Evolutionary conservation across 1,140 invertebrate genomes (phyloP).

Genomic region (Sinonovacula constricta): DNA sequence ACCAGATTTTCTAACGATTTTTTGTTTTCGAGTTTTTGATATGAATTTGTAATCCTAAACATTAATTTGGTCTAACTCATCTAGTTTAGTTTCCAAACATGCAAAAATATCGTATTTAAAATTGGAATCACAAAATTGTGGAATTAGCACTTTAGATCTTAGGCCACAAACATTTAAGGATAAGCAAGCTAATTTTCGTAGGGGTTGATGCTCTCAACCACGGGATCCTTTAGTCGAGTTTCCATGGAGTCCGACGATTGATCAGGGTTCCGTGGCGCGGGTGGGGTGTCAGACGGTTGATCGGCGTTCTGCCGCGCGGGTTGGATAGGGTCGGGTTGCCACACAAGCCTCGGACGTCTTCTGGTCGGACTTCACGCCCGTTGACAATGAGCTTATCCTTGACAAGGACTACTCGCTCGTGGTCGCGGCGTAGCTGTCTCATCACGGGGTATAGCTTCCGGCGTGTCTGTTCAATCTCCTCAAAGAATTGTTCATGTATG

Average conservation of each 20-base stretch:
- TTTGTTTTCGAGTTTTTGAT: no score
- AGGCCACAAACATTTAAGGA: no score
- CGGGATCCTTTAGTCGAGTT: not conserved
- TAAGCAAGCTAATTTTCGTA: no score
- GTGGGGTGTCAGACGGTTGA: not conserved
- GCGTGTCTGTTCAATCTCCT: slow-evolving; percentile 1
- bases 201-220: not conserved
- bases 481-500: not conserved
- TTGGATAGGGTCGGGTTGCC: not conserved
- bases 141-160: no score
- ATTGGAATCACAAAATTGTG: no score
- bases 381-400: slow-evolving; percentile 9
- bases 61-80: no score
- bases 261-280: no score
- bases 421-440: not conserved
- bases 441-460: not conserved
- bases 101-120: no score
- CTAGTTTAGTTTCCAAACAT: no score
- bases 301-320: not conserved
- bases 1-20: no score
- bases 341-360: not conserved
- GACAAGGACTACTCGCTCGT: not conserved
- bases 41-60: no score
- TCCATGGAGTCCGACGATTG: not conserved
- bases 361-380: not conserved